Base-by-base conservation (phyloP, 2,797 vertebrate species). In the Schizopygopsis malacanthus region DNA sequence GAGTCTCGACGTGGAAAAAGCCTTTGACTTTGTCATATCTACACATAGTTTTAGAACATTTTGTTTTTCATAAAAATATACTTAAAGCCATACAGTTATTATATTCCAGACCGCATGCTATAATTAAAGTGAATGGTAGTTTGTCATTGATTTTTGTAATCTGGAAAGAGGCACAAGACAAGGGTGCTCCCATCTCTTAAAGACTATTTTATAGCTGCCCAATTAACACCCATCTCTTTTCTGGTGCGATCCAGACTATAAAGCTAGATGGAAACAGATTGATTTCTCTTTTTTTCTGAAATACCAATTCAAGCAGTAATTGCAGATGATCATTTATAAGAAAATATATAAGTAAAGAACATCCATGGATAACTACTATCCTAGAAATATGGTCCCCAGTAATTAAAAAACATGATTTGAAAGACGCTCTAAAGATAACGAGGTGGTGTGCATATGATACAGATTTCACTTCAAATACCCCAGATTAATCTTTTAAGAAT, bases 291-390 rank as follows among this genome's bases (percentile, higher is more conserved):
- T 12, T 12, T 12, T 45, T 12, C 45, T 52, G 15, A 33, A 52
- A 25, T 18, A 75, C 15, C 15, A 15, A 41, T 41, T 75, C 45
- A 75, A 52, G 45, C n/a, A 50, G 45, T 52, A 75, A 52, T 75
- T 50, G 72, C 72, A 18, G 25, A 50, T 20, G 15, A 75, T 50
- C 11, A 5, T 4, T 4, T 50, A 28, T 75, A 75, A 47, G 47
- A 47, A 75, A 28, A 10, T 28, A 75, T 52, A 18, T 11, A 33
- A 73, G 41, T 72, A 72, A 72, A 72, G 70, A 47, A 75, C 33
- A 52, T 52, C 25, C 25, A 75, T 75, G 9, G 9, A 20, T 50
- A 28, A 6, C 72, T 18, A 52, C 45, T 33, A 52, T 16, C 11
- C 16, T 10, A 75, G 47, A 75, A 76, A 54, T 52, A 20, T 12